Percentiles rank a stretch among this genome's conserved stretches.
These are phyloP conservation scores for Cyclopterus lumpus DNA, from an alignment of 2,797 vertebrate genomes.

Conservation along the genomic window DNA sequence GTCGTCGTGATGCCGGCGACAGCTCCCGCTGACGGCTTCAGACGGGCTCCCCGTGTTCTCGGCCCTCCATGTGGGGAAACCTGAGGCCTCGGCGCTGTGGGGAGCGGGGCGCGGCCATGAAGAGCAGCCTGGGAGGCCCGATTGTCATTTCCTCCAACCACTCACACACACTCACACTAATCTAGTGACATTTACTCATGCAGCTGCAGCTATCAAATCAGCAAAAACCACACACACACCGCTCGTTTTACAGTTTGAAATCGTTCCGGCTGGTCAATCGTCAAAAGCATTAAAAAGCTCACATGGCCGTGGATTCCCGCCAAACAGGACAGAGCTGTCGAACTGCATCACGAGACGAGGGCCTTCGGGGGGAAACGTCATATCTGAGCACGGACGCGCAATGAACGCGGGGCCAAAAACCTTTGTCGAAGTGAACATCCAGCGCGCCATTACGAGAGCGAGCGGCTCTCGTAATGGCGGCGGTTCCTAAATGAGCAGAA, in stretches of 20 bases:
- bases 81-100: constrained; percentile 42
- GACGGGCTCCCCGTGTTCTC: constrained; percentile 44
- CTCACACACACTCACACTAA: constrained; percentile 26
- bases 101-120: constrained; percentile 27
- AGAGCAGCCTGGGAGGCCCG: constrained; percentile 43
- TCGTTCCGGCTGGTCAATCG: constrained; percentile 17
- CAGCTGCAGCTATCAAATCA: constrained; percentile 9
- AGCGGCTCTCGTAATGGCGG: constrained; percentile 58
- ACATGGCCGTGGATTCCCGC: background rate
- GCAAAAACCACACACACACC: background rate
- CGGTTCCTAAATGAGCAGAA: constrained; percentile 45
- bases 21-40: constrained; percentile 54
- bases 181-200: constrained; percentile 32
- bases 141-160: constrained; percentile 38
- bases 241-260: background rate
- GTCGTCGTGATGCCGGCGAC: constrained; percentile 24
- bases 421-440: constrained; percentile 52
- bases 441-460: constrained; percentile 24
- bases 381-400: constrained; percentile 14
- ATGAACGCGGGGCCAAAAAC: constrained; percentile 36
- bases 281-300: constrained; percentile 32
- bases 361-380: constrained; percentile 10
- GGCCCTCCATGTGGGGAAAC: constrained; percentile 53
- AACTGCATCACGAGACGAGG: constrained; percentile 30
- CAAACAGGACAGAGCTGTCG: background rate